phyloP scores from a whole-genome alignment of 2,113 vertebrate species.

The Lanius collurio region DNA sequence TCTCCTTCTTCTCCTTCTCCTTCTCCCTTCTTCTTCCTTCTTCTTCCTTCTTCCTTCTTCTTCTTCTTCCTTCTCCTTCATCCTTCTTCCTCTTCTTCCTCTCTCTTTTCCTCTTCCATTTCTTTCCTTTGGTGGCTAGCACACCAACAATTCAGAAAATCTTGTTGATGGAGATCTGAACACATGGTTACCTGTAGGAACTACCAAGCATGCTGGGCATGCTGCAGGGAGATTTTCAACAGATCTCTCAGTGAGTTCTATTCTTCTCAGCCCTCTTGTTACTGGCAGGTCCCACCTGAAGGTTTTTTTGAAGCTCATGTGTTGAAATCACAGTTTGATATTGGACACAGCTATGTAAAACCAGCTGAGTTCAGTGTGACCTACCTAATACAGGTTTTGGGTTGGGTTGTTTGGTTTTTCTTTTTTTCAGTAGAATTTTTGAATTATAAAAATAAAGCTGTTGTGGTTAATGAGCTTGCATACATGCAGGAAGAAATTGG shows the following conservation, averaged over 20 bases:
- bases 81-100: too few relatives aligned
- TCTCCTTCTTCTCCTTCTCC: accelerated
- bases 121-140: neutral
- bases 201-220: neutral
- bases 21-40: accelerated
- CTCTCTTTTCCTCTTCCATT: accelerated
- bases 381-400: neutral
- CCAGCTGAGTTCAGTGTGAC: neutral
- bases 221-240: neutral
- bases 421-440: neutral
- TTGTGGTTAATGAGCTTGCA: neutral
- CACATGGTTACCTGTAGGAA: neutral
- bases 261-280: neutral
- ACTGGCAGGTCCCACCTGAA: neutral
- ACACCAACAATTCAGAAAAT: neutral
- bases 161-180: neutral
- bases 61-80: accelerated
- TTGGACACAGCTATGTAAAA: neutral
- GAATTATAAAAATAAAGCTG: neutral
- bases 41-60: neutral
- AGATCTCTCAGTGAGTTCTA: neutral
- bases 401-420: neutral
- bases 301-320: neutral
- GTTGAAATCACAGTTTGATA: neutral
- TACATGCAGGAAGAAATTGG: neutral